A percentile compares a stretch with the other conserved stretches of the same genome.
phyloP scores from a whole-genome alignment of 2,113 vertebrate species.

The Syngnathus scovelli region DNA sequence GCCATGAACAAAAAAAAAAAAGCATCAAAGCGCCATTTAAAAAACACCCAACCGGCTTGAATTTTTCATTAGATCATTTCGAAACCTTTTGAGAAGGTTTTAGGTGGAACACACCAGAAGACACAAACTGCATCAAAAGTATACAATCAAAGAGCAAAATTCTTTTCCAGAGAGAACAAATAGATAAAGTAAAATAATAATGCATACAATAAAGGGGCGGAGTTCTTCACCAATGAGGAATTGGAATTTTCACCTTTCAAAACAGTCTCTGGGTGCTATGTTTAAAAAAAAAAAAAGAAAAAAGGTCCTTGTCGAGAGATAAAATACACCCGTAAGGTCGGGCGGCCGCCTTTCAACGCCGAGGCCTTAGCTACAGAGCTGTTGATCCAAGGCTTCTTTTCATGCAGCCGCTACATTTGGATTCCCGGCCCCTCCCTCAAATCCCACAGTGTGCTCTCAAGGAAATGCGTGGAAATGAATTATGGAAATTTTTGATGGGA shows the following conservation, averaged over 20 bases:
- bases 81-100: conserved; percentile 37
- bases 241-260: conserved; percentile 29
- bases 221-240: conserved; percentile 67
- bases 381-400: conserved; percentile 63
- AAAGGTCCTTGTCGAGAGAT: conserved; percentile 23
- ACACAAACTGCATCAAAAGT: conserved; percentile 52
- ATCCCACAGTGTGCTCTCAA: conserved; percentile 70
- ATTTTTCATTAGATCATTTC: conserved; percentile 17
- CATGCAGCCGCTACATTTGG: conserved; percentile 62
- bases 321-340: conserved; percentile 59
- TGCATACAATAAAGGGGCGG: conserved; percentile 52
- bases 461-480: conserved; percentile 78
- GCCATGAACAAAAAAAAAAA: conserved; percentile 21
- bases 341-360: conserved; percentile 49
- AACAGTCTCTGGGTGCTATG: conserved; percentile 22
- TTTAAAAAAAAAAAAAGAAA: conserved; percentile 15
- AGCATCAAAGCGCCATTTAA: conserved; percentile 1
- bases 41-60: conserved; percentile 7
- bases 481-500: conserved; percentile 81
- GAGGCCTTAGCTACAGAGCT: conserved; percentile 49
- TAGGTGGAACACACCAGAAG: conserved; percentile 16
- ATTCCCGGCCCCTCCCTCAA: conserved; percentile 66
- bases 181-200: background rate
- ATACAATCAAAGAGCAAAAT: conserved; percentile 47
- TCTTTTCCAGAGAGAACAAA: conserved; percentile 30